Evolutionary conservation across 1,140 invertebrate genomes (phyloP).

Genomic region (Brachionus sp.): DNA sequence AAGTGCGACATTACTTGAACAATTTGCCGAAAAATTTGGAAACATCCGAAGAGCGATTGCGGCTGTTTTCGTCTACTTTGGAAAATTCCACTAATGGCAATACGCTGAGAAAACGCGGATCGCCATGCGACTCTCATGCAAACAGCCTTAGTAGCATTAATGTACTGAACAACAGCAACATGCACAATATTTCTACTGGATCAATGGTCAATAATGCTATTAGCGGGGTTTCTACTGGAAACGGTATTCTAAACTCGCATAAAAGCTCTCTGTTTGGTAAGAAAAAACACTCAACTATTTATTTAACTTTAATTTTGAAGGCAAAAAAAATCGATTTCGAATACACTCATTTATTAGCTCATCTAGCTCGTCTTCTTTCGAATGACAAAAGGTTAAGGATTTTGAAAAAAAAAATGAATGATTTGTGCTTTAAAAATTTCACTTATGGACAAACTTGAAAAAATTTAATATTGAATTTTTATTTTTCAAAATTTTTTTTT

Average conservation of each 20-base stretch:
- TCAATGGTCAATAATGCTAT: background rate
- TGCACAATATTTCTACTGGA: slow-evolving; percentile 29
- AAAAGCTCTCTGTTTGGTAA: slow-evolving; percentile 17
- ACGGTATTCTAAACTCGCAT: slow-evolving; percentile 1
- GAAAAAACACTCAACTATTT: background rate
- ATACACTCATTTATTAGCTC: slow-evolving; percentile 17
- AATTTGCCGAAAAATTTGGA: slow-evolving; percentile 28
- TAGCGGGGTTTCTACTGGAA: background rate
- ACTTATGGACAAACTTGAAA: too few relatives aligned
- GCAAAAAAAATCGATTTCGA: slow-evolving; percentile 17
- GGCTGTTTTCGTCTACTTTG: slow-evolving; percentile 32
- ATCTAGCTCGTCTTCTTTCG: slow-evolving; percentile 23
- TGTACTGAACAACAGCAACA: slow-evolving; percentile 21
- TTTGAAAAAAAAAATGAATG: background rate
- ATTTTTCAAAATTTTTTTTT: too few relatives aligned
- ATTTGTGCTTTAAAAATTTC: background rate
- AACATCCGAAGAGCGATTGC: background rate
- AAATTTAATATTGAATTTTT: too few relatives aligned
- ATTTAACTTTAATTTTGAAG: background rate
- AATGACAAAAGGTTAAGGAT: slow-evolving; percentile 11
- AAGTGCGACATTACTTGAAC: slow-evolving; percentile 40
- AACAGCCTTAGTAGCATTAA: slow-evolving; percentile 28
- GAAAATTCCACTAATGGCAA: slow-evolving; percentile 18
- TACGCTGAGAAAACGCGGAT: background rate
- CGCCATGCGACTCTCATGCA: background rate